Evolutionary conservation across 2,113 vertebrate species (phyloP), one percentile per base, ranked within the genome.

Genomic region (Gila orcuttii): DNA sequence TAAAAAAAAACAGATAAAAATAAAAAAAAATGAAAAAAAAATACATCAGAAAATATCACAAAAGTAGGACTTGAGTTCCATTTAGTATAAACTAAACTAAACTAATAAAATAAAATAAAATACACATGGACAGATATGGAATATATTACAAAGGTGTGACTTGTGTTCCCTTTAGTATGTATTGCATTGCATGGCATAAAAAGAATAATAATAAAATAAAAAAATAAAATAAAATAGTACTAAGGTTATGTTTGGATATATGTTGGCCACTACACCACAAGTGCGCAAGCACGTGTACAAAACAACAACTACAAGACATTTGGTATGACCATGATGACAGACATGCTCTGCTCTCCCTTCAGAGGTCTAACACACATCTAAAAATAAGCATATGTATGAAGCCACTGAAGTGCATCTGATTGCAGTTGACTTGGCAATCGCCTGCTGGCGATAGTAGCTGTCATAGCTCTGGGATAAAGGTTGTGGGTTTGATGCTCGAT

Each of bases 331-430:
- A 90, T 90, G 88, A 85, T 90, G 88, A 85, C 88, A 73, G 83
- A 87, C 39, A 82, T 23, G 36, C 50, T 62, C 59, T 62, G 42
- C 59, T 75, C 52, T 78, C 87, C 86, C 69, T 88, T 87, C 86
- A 89, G 89, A 84, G 89, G 89, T 84, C 75, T 55, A 69, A 89
- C 21, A 79, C 88, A 85, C 73, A 88, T 88, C 91, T 91, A 92
- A 90, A 94, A 93, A 94, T 93, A 93, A 92, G 89, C 85, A 85
- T 84, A 79, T 50, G 85, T 81, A 82, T 85, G 69, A 80, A 87
- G 87, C 82, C 85, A 83, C 21, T 86, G 73, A 47, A 85, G 87
- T 82, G 76, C 77, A 57, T 79, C 52, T 87, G 85, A 85, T 50
- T 89, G 89, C 79, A 87, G 91, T 74, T 91, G 90, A 93, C 88